These are phyloP conservation scores for Caenorhabditis remanei DNA, from an alignment of 1,140 invertebrate species.

Conservation along the genomic window DNA sequence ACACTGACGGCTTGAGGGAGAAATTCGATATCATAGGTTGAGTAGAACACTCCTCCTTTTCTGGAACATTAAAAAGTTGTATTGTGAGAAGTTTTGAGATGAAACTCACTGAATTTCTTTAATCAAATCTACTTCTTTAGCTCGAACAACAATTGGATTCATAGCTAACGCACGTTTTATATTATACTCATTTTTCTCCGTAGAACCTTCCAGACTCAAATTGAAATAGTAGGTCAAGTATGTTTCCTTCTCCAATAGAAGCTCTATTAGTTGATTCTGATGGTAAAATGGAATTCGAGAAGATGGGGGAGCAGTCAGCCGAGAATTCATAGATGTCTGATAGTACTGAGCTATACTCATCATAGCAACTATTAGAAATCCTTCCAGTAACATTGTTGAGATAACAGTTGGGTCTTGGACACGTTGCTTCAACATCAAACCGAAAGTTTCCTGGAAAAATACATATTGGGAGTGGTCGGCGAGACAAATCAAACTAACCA, in stretches of 20 bases:
- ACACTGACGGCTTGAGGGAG: constrained; percentile 59
- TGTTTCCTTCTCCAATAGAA: constrained; percentile 34
- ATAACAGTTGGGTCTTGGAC: constrained; percentile 49
- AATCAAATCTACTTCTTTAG: constrained; percentile 49
- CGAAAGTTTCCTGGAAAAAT: constrained; percentile 62
- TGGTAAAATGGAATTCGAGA: constrained; percentile 67
- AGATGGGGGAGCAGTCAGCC: constrained; percentile 58
- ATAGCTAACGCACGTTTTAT: constrained; percentile 50
- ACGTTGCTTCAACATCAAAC: constrained; percentile 62
- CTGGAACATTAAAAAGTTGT: constrained; percentile 8
- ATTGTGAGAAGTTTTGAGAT: background rate
- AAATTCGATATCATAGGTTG: constrained; percentile 66
- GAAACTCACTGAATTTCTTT: constrained; percentile 52
- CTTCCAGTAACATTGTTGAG: constrained; percentile 63
- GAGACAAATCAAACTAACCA: background rate
- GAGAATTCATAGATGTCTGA: constrained; percentile 65
- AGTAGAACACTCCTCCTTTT: constrained; percentile 65
- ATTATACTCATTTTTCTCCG: constrained; percentile 54
- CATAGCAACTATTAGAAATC: constrained; percentile 53
- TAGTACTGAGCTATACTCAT: constrained; percentile 66
- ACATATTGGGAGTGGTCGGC: background rate
- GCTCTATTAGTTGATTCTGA: constrained; percentile 63
- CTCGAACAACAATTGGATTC: constrained; percentile 55
- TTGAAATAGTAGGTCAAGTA: constrained; percentile 62
- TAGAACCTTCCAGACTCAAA: constrained; percentile 62